Base-by-base conservation (phyloP, 2,797 vertebrate genomes). In the Syngnathus rostellatus region DNA sequence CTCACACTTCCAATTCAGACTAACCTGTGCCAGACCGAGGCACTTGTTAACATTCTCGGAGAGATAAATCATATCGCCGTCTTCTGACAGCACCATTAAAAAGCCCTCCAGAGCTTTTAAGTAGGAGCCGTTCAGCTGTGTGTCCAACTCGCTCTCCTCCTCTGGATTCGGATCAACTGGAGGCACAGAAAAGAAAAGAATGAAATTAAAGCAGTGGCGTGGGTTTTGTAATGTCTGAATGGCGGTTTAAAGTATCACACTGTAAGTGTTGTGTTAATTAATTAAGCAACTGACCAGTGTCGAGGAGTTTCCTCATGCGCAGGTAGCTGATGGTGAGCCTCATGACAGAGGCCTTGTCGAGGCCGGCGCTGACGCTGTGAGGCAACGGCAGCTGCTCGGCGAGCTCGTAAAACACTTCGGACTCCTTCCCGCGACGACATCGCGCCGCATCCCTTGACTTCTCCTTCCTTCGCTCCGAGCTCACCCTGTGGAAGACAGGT, bases 311-410 rank as follows among this genome's bases (percentile, higher is more conserved):
- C 58, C 94, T 95, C 90, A 99, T 92, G 68, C 94, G 95, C 84
- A 99, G 84, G 87, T 98, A 98, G 84, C 96, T 99, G 90, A 99
- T 97, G 75, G 94, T 92, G 60, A 99, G 93, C 65, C 97, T 94
- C 94, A 99, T 98, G 76, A 99, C 93, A 62, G 97, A 99, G 8
- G 97, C 96, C 84, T 99, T 99, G 89, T 99, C 97, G 72, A 99
- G 91, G 83, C 95, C 94, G 0, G 95, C 93, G 54, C 90, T 95
- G 82, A 98, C 83, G 0, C 93, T 95, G 84, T 97, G 94, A n/a
- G 95, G 92, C 78, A 99, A 89, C 2, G 97, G 97, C 83, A 99
- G 90, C 90, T 98, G 87, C 83, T 94, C 93, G 62, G 95, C 94
- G 72, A 99, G 92, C 82, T 99, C 94, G 16, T 94, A 98, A 84